A percentile compares a stretch with the other conserved stretches of the same genome.
Evolutionary conservation across 2,797 vertebrate species (phyloP).

Genomic region (Cyprinodon diabolis): DNA sequence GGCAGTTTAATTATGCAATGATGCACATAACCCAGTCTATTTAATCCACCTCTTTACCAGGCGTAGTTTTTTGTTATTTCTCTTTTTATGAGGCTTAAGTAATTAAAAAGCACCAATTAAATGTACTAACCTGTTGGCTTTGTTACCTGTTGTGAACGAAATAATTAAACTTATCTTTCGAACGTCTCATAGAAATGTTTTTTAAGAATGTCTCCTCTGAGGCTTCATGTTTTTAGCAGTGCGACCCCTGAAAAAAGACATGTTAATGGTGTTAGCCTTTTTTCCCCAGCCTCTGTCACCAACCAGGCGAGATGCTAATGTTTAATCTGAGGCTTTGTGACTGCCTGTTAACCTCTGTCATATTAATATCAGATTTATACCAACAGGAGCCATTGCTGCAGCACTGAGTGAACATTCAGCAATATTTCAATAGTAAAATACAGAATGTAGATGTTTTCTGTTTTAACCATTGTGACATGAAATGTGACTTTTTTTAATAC

Average conservation of each 20-base stretch:
- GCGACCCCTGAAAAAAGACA: not conserved
- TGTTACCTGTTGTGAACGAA: not conserved
- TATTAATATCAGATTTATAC: constrained; percentile 6
- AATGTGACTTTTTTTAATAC: constrained; percentile 34
- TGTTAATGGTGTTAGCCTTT: constrained; percentile 1
- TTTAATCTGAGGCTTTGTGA: constrained; percentile 5
- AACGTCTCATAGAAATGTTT: not conserved
- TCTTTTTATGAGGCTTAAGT: not conserved
- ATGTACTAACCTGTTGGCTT: not conserved
- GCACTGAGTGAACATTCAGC: not conserved
- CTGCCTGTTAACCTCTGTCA: constrained; percentile 14
- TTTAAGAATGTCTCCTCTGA: not conserved
- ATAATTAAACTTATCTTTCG: not conserved
- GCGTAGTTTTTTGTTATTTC: not conserved
- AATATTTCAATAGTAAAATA: constrained; percentile 2
- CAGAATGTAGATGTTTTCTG: not conserved
- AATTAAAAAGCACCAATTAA: not conserved
- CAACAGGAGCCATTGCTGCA: not conserved
- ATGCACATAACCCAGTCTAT: too few relatives aligned
- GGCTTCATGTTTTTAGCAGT: not conserved
- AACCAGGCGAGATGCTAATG: not conserved
- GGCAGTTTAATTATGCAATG: not conserved
- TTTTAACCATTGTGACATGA: constrained; percentile 19
- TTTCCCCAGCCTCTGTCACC: not conserved
- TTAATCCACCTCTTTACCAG: too few relatives aligned